Percentiles rank a stretch among this genome's conserved stretches.
Conservation (phyloP, 2,113 vertebrate species). For the Maccullochella peelii region DNA sequence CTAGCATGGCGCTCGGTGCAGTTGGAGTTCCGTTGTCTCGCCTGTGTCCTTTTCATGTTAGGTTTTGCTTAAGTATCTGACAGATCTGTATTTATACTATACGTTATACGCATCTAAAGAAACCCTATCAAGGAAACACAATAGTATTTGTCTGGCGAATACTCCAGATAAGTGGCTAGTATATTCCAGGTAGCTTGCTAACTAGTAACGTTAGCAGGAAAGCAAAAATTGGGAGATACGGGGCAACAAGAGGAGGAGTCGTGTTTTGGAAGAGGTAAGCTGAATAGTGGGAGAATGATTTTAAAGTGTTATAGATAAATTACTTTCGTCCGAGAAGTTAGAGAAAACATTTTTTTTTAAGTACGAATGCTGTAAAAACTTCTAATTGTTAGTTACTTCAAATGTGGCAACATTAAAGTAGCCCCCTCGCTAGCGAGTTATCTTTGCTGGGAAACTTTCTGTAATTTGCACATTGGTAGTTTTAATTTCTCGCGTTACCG, state of each 20-base stretch:
- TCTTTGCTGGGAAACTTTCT: slow-evolving; percentile 24
- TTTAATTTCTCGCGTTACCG: not conserved
- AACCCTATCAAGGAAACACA: not conserved
- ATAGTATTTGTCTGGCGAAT: not conserved
- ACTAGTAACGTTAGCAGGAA: slow-evolving; percentile 68
- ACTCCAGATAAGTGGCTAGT: slow-evolving; percentile 33
- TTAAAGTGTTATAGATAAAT: not conserved
- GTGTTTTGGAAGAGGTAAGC: slow-evolving; percentile 73
- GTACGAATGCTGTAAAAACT: not conserved
- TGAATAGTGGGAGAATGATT: not conserved
- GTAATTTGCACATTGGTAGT: not conserved
- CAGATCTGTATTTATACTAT: not conserved
- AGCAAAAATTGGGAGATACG: slow-evolving; percentile 67
- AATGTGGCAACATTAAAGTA: not conserved
- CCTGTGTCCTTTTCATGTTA: slow-evolving; percentile 34
- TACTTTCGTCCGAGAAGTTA: not conserved
- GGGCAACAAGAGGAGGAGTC: slow-evolving; percentile 71
- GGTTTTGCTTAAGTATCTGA: slow-evolving; percentile 24
- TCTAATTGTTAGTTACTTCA: not conserved
- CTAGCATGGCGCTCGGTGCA: slow-evolving; percentile 80
- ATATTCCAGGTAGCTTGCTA: slow-evolving; percentile 58
- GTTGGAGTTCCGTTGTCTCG: slow-evolving; percentile 58
- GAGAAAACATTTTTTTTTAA: not conserved
- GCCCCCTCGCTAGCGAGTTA: not conserved
- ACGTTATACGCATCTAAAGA: not conserved